Evolutionary conservation across 2,113 vertebrate species (phyloP), one percentile per base, ranked within the genome.

Genomic region (Apteryx owenii): DNA sequence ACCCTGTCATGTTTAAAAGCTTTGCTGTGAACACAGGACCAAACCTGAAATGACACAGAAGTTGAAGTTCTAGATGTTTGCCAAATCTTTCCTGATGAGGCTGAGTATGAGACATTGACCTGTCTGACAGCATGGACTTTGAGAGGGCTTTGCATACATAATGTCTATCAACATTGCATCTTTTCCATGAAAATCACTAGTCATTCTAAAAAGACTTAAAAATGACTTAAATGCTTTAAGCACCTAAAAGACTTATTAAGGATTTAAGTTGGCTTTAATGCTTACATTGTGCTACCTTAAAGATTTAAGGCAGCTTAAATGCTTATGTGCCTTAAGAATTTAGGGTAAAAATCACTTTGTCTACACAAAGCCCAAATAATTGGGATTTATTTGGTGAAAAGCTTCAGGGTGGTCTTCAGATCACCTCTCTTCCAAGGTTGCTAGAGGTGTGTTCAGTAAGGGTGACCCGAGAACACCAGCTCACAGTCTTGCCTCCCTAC

Each of bases 281-380:
- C 84, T 91, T 91, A 85, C 87, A 97, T 95, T 96, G 91, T 97
- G 58, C 91, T 91, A 96, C 95, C 95, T 97, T 95, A 92, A 96
- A 91, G 94, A 78, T 89, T 95, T 94, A 95, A 94, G 89, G 89
- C 84, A 94, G 93, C 96, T 97, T 96, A 97, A 95, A 89, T 91
- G 54, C 94, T 97, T 97, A 95, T 64, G 75, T 89, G 91, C 78
- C 50, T 95, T 94, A 97, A 96, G 96, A 95, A 93, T 94, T 95
- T 95, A 64, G 75, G 73, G 94, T 92, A 92, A 97, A 93, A 93
- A 95, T 93, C 84, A 77, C 78, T 96, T 92, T 89, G 68, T 85
- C 94, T 89, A 36, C 78, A 89, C 81, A 96, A 96, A 97, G 92
- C 75, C 81, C 64, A 60, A 81, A 96, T 96, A 96, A 94, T 96